Percentiles rank a stretch among this genome's conserved stretches.
These are phyloP conservation scores for Sylvia borin DNA, from an alignment of 2,797 vertebrate genomes.

Conservation along the genomic window DNA sequence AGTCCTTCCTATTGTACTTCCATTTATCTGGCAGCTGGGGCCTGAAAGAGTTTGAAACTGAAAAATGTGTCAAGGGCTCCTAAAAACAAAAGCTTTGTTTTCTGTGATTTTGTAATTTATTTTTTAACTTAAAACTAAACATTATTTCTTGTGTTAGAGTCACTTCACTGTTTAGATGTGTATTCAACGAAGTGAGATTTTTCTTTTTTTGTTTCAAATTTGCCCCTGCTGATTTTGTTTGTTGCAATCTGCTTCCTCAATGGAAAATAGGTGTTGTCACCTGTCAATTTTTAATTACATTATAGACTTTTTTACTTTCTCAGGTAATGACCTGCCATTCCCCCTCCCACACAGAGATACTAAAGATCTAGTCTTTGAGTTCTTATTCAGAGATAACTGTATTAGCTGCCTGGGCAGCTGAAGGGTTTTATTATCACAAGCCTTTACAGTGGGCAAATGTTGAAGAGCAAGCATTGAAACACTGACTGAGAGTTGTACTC, in stretches of 20 bases:
- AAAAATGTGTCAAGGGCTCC: neutral
- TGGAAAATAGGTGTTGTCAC: neutral
- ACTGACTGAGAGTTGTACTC: neutral
- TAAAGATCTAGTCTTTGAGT: neutral
- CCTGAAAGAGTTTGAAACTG: neutral
- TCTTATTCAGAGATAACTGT: neutral
- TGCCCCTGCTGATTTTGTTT: neutral
- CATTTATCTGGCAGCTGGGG: neutral
- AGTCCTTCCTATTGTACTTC: neutral
- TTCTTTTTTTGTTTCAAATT: neutral
- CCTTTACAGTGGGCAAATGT: neutral
- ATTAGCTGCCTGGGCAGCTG: neutral
- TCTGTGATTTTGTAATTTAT: neutral
- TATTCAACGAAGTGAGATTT: neutral
- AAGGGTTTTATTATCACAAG: neutral
- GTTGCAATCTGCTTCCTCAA: neutral
- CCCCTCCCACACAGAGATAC: fast-evolving
- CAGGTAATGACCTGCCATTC: neutral
- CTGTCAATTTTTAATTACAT: neutral
- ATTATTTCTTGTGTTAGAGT: neutral
- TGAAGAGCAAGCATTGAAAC: neutral
- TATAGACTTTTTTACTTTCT: neutral
- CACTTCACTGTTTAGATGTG: neutral
- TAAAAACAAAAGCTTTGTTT: neutral
- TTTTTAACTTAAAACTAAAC: neutral